Evolutionary conservation across 2,888 invertebrate genomes (phyloP).

Genomic region (Tetrapedia diversipes): DNA sequence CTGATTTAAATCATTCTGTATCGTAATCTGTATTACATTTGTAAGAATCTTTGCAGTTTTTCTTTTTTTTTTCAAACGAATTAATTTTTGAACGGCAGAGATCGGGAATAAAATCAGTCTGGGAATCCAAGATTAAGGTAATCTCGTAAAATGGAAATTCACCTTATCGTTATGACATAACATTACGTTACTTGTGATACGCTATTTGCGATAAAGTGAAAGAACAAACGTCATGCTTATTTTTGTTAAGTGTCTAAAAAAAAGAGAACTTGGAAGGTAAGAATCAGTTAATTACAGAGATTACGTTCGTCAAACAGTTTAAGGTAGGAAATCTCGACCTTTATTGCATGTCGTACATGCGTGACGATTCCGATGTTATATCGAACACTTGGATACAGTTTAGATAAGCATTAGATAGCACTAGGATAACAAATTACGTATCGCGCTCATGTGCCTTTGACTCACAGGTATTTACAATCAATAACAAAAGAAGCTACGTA

Average conservation of each 20-base stretch:
- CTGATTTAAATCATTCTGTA: background rate
- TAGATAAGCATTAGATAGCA: too few relatives aligned
- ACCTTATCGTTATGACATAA: background rate
- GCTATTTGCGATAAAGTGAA: background rate
- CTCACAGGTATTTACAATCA: background rate
- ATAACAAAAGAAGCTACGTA: background rate
- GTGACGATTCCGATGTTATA: background rate
- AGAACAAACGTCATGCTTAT: background rate
- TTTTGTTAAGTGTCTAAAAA: background rate
- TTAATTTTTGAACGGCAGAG: background rate
- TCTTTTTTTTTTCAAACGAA: background rate
- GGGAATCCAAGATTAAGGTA: too few relatives aligned
- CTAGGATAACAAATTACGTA: conserved; percentile 20
- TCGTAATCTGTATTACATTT: background rate
- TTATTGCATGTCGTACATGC: background rate
- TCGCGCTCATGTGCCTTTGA: conserved; percentile 3
- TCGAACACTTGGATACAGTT: too few relatives aligned
- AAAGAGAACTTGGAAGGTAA: background rate
- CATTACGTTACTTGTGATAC: too few relatives aligned
- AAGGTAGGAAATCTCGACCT: background rate
- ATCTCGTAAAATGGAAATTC: background rate
- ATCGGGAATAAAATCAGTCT: background rate
- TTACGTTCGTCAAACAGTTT: background rate
- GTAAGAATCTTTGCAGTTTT: too few relatives aligned
- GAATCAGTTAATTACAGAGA: background rate